Percentiles rank a stretch among this genome's conserved stretches.
These are phyloP conservation scores for Microctonus brassicae DNA, from an alignment of 2,888 invertebrate species.

Conservation along the genomic window DNA sequence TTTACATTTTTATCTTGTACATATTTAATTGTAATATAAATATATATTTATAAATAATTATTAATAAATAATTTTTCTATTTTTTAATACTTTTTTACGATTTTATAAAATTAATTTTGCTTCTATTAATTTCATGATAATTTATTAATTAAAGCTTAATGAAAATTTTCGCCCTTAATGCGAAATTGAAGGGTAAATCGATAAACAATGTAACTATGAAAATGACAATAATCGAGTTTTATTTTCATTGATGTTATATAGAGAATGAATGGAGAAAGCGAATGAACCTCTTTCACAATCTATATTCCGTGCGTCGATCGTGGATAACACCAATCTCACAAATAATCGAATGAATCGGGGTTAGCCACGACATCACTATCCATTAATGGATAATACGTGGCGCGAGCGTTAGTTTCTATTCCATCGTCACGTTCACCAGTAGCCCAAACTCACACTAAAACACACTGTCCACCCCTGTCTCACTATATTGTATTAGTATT, in stretches of 20 bases:
- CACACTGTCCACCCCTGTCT: slow-evolving; percentile 33
- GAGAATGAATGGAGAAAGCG: slow-evolving; percentile 12
- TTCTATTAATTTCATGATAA: background rate
- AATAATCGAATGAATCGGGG: slow-evolving; percentile 63
- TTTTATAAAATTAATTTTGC: no score
- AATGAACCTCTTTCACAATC: background rate
- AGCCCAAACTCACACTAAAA: background rate
- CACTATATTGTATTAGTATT: slow-evolving; percentile 57
- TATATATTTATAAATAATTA: no score
- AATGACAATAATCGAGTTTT: slow-evolving; percentile 17
- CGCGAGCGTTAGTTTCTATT: slow-evolving; percentile 50
- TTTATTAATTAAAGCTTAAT: background rate
- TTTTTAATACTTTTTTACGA: no score
- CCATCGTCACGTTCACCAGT: slow-evolving; percentile 34
- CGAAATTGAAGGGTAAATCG: background rate
- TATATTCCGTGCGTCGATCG: slow-evolving; percentile 27
- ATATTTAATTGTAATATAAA: no score
- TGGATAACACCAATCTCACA: slow-evolving; percentile 52
- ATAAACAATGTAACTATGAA: slow-evolving; percentile 14
- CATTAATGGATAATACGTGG: slow-evolving; percentile 61
- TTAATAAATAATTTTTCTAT: background rate
- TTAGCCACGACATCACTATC: slow-evolving; percentile 59
- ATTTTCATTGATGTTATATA: background rate
- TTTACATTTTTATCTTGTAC: background rate
- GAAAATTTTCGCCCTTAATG: slow-evolving; percentile 20